These are phyloP conservation scores for Amniataba percoides DNA, from an alignment of 2,797 vertebrate species.

Conservation along the genomic window DNA sequence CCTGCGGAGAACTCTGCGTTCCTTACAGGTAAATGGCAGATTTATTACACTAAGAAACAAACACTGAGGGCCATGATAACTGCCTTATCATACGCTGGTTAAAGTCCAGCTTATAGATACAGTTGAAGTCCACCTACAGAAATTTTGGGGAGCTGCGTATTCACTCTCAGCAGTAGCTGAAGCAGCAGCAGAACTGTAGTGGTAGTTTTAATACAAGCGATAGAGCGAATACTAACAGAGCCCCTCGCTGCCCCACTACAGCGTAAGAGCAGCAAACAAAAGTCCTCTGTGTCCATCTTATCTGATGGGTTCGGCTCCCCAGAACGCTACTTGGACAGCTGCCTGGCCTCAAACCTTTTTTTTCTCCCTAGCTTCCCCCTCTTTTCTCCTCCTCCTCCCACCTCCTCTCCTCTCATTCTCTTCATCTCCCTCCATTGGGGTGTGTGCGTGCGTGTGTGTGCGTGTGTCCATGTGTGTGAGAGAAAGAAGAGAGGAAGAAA, in stretches of 20 bases:
- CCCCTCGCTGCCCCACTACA: conserved; percentile 27
- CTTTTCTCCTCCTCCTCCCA: conserved; percentile 40
- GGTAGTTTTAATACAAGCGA: conserved; percentile 21
- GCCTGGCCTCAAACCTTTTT: conserved; percentile 55
- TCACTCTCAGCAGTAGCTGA: not conserved
- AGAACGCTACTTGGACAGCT: conserved; percentile 67
- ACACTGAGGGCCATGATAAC: not conserved
- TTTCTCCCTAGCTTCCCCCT: conserved; percentile 28
- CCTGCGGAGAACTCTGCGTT: conserved; percentile 93
- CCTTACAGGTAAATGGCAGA: conserved; percentile 89
- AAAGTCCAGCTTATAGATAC: not conserved
- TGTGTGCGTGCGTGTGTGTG: not conserved
- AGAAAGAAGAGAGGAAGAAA: conserved; percentile 19
- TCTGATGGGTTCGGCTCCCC: conserved; percentile 75
- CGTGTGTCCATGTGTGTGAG: conserved; percentile 6
- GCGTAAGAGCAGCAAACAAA: conserved; percentile 72
- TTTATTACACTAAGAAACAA: not conserved
- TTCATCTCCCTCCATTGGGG: conserved; percentile 34
- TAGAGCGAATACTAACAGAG: conserved; percentile 19
- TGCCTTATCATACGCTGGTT: not conserved
- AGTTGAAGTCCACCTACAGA: not conserved
- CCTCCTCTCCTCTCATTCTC: conserved; percentile 14
- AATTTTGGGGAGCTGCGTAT: not conserved
- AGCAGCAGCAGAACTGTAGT: conserved; percentile 3
- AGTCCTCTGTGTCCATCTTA: conserved; percentile 74